Evolutionary conservation across 2,888 invertebrate species (phyloP).

Genomic region (Perdita meconis): DNA sequence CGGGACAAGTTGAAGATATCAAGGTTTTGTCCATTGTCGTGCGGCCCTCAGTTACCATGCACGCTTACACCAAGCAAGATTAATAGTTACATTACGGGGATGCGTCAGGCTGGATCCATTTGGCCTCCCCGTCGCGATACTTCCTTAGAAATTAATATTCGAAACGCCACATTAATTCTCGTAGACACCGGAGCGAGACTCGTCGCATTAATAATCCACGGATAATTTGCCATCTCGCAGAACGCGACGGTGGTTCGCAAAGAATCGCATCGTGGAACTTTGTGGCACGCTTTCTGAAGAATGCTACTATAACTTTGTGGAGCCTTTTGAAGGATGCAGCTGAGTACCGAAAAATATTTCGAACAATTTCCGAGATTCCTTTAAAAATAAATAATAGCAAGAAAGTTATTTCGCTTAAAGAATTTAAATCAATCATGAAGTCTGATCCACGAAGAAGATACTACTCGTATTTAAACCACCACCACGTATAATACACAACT

Average conservation of each 20-base stretch:
- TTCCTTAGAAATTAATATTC: constrained; percentile 62
- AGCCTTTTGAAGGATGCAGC: too few species aligned
- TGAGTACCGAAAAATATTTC: too few species aligned
- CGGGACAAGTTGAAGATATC: constrained; percentile 48
- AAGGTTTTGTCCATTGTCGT: constrained; percentile 50
- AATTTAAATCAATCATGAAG: too few species aligned
- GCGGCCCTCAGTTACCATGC: constrained; percentile 14
- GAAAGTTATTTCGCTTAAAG: too few species aligned
- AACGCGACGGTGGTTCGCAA: background rate
- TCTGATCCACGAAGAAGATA: too few species aligned
- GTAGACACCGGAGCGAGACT: constrained; percentile 54
- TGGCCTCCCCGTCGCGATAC: constrained; percentile 37
- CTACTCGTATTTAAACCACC: too few species aligned
- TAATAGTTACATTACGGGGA: constrained; percentile 57
- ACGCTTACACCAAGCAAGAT: constrained; percentile 41
- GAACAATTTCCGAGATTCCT: too few species aligned
- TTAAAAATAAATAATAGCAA: too few species aligned
- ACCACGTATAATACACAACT: too few species aligned
- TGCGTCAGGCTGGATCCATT: constrained; percentile 53
- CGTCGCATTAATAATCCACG: constrained; percentile 51
- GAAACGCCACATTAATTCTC: constrained; percentile 52
- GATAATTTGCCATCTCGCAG: constrained; percentile 46
- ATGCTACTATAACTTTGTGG: too few species aligned
- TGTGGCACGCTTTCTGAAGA: too few species aligned
- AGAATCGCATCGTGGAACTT: too few species aligned